phyloP scores from a whole-genome alignment of 1,140 invertebrate species.

The Aethina tumida region DNA sequence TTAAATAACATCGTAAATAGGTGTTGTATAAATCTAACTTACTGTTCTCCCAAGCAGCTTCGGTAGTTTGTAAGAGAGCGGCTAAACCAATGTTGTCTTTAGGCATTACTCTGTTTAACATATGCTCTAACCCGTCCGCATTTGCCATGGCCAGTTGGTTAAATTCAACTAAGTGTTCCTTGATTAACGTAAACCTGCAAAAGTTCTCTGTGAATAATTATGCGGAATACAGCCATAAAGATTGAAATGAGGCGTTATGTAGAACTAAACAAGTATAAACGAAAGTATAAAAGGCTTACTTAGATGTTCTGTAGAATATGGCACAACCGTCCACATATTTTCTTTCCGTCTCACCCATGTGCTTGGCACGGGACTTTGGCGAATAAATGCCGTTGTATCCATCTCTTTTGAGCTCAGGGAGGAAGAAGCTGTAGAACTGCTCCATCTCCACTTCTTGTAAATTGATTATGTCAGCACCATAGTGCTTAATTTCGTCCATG shows the following conservation, averaged over 20 bases:
- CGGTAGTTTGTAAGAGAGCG: constrained; percentile 86
- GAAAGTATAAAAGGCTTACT: constrained; percentile 59
- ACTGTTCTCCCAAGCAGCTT: constrained; percentile 87
- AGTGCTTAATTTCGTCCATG: constrained; percentile 90
- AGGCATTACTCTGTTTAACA: constrained; percentile 99
- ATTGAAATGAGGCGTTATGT: background rate
- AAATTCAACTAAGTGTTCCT: constrained; percentile 95
- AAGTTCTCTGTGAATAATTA: background rate
- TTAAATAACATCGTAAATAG: background rate
- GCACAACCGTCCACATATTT: constrained; percentile 99
- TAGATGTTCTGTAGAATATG: constrained; percentile 90
- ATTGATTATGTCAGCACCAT: constrained; percentile 96
- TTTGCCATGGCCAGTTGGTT: constrained; percentile 98
- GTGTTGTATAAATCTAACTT: constrained; percentile 27
- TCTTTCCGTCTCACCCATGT: constrained; percentile 92
- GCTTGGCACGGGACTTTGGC: constrained; percentile 96
- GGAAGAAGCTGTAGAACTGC: constrained; percentile 95
- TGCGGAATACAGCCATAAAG: background rate
- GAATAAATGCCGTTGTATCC: constrained; percentile 98
- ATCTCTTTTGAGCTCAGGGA: constrained; percentile 85
- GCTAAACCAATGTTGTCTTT: constrained; percentile 98
- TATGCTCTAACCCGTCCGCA: constrained; percentile 94
- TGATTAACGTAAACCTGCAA: constrained; percentile 83
- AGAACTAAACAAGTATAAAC: constrained; percentile 2
- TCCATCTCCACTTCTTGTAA: constrained; percentile 98